phyloP scores from a whole-genome alignment of 2,113 vertebrate species.

The Crypturellus undulatus region DNA sequence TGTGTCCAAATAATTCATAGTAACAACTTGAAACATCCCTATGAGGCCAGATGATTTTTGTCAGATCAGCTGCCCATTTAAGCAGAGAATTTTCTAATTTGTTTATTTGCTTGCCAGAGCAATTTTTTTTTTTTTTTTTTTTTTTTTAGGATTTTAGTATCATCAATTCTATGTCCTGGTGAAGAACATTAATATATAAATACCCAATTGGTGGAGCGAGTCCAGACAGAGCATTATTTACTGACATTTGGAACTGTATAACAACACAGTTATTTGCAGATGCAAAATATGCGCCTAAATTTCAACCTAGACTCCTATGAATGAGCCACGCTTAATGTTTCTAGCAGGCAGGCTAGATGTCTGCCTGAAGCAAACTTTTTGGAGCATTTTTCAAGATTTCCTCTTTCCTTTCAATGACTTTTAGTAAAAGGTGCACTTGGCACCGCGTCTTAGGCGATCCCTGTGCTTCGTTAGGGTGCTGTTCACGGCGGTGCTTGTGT shows the following conservation, averaged over 20 bases:
- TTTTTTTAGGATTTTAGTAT: neutral
- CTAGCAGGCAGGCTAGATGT: neutral
- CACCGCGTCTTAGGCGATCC: rapidly evolving
- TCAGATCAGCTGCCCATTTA: neutral
- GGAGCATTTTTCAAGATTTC: neutral
- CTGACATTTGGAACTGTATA: neutral
- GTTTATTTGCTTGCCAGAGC: constrained; percentile 15
- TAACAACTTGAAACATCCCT: neutral
- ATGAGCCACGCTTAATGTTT: neutral
- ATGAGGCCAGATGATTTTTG: neutral
- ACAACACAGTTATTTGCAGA: neutral
- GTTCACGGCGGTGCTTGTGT: neutral
- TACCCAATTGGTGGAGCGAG: neutral
- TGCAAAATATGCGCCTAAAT: neutral
- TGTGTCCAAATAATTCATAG: neutral
- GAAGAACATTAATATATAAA: neutral
- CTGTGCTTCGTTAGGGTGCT: rapidly evolving
- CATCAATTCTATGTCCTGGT: constrained; percentile 9
- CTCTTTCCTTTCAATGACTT: neutral
- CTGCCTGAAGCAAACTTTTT: neutral
- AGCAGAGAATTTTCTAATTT: neutral
- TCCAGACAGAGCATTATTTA: neutral
- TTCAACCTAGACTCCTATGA: neutral
- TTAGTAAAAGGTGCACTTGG: neutral
- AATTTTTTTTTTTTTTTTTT: constrained; percentile 35